Evolutionary conservation across 1,140 invertebrate species (phyloP).

Genomic region (Trichogramma pretiosum): DNA sequence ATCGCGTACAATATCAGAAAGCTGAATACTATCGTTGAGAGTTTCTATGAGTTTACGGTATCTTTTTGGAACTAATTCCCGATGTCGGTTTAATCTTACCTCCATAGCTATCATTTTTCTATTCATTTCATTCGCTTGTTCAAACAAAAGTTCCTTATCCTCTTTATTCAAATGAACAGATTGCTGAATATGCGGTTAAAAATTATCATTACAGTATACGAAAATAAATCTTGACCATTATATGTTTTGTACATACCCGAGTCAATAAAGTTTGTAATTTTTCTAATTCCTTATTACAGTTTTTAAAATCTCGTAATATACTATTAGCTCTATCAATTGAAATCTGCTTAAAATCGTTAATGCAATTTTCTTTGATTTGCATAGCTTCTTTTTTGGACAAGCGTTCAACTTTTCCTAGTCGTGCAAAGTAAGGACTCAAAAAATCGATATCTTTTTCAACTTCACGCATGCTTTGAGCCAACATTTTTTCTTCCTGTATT

Average conservation of each 20-base stretch:
- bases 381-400: constrained; percentile 37
- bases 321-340: constrained; percentile 46
- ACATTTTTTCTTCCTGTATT: constrained; percentile 37
- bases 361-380: constrained; percentile 41
- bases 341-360: constrained; percentile 48
- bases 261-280: constrained; percentile 22
- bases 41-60: constrained; percentile 26
- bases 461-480: constrained; percentile 31
- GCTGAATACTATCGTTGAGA: constrained; percentile 16
- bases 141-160: constrained; percentile 39
- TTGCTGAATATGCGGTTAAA: constrained; percentile 22
- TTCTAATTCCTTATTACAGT: constrained; percentile 21
- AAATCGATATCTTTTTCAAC: constrained; percentile 43
- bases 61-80: constrained; percentile 31
- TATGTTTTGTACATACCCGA: constrained; percentile 21
- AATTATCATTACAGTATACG: constrained; percentile 1
- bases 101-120: constrained; percentile 41
- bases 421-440: constrained; percentile 50
- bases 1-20: not conserved
- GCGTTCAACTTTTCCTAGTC: constrained; percentile 37
- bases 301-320: constrained; percentile 47
- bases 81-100: constrained; percentile 37
- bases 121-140: constrained; percentile 35
- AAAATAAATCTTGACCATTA: not conserved
- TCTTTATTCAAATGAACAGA: constrained; percentile 32